Conservation (phyloP, 2,113 vertebrate species). For the Protobothrops flavoviridis region DNA sequence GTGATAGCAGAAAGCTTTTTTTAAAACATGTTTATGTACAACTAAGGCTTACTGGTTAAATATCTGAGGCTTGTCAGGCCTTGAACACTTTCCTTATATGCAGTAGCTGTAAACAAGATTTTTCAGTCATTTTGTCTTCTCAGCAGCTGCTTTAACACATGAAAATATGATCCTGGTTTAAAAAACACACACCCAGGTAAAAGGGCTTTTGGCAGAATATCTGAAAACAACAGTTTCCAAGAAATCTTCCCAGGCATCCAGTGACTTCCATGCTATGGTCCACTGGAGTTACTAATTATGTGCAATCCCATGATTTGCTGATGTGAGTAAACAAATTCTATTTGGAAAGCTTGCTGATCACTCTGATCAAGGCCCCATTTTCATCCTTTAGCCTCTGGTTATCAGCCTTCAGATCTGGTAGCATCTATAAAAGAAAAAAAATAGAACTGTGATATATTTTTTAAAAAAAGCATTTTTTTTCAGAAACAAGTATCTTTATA, state of each 20-base stretch:
- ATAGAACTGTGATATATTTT: slow-evolving; percentile 37
- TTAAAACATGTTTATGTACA: slow-evolving; percentile 95
- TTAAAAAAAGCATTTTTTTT: neutral
- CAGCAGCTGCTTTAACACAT: slow-evolving; percentile 81
- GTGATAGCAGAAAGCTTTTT: slow-evolving; percentile 83
- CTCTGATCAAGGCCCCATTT: slow-evolving; percentile 95
- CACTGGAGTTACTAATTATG: slow-evolving; percentile 82
- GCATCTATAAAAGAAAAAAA: slow-evolving; percentile 78
- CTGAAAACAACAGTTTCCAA: slow-evolving; percentile 72
- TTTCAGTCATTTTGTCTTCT: slow-evolving; percentile 82
- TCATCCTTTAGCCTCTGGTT: slow-evolving; percentile 99
- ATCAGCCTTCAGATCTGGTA: slow-evolving; percentile 99
- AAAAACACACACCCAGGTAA: slow-evolving; percentile 71
- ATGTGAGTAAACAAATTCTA: slow-evolving; percentile 73
- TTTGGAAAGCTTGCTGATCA: slow-evolving; percentile 96
- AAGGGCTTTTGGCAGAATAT: slow-evolving; percentile 81
- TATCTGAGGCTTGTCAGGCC: slow-evolving; percentile 89
- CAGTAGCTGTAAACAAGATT: slow-evolving; percentile 91
- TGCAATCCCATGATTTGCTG: slow-evolving; percentile 87
- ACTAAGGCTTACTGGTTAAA: slow-evolving; percentile 99
- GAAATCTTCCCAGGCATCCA: slow-evolving; percentile 69
- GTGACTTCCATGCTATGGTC: slow-evolving; percentile 73
- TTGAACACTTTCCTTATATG: slow-evolving; percentile 82
- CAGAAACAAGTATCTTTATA: slow-evolving; percentile 3
- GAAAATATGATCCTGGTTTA: slow-evolving; percentile 80